Evolutionary conservation across 1,140 invertebrate genomes (phyloP), one percentile per base, ranked within the genome.

Genomic region (Macrobrachium nipponense): DNA sequence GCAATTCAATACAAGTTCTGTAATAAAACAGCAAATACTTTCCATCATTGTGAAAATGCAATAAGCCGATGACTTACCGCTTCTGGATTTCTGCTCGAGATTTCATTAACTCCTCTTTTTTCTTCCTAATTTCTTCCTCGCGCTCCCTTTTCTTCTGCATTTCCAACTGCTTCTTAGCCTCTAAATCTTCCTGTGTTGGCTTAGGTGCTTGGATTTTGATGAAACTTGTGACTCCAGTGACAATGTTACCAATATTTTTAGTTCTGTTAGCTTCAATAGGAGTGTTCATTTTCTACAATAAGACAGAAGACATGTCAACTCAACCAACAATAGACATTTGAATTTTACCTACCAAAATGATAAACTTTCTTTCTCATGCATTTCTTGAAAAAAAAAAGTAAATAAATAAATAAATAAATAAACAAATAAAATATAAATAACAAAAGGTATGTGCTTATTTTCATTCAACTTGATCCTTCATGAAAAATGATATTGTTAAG

Each of bases 101-200:
- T 36, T 66, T 51, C 64, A 89, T 18, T 11, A 80, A 43, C 43
- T 89, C 86, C 58, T 89, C 88, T 23, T 87, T 87, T 62, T 89
- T 89, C 51, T 73, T 76, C 23, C 68, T 43, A 12, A 82, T 78
- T 23, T 87, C 88, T n/a, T 89, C 81, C 44, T 85, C 88, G 11
- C 80, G 73, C 62, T 89, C 86, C 18, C 72, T 75, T 68, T 88
- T 89, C 70, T 68, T 84, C 60, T 70, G 20, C 11, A 87, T 14
- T 60, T 89, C 88, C 43, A 61, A 43, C 12, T 79, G 82, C 27
- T 84, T 84, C 23, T 70, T 59, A 36, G 83, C 68, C 75, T 87
- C 88, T 15, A 87, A 17, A 36, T 89, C 81, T 51, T 89, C 88
- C 14, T 80, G 73, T 20, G 76, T 80, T 14, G 86, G 86, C 23